Conservation (phyloP, 2,888 invertebrate genomes). For the Troilus luridus region DNA sequence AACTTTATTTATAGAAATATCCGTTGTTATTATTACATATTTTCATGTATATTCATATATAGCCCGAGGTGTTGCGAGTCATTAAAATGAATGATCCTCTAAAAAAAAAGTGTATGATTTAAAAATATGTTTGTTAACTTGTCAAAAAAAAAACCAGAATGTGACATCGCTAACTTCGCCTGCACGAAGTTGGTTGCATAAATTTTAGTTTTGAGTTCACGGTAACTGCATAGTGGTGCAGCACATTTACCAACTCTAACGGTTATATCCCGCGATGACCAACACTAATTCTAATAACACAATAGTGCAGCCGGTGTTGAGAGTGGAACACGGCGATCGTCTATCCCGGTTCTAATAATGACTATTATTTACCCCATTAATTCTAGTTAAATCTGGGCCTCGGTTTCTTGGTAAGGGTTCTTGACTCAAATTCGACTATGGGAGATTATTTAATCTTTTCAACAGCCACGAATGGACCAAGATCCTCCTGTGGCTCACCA, state of each 20-base stretch:
- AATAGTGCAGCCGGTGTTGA: not conserved
- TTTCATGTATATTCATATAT: too few relatives aligned
- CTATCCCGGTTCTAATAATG: not conserved
- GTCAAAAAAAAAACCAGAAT: not conserved
- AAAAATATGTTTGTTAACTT: too few relatives aligned
- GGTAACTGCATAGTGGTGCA: not conserved
- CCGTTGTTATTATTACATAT: too few relatives aligned
- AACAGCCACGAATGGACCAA: too few relatives aligned
- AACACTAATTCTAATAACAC: slow-evolving; percentile 22
- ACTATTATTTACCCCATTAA: not conserved
- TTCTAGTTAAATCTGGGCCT: not conserved
- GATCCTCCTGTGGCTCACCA: too few relatives aligned
- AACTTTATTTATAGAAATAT: too few relatives aligned
- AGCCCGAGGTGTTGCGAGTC: too few relatives aligned
- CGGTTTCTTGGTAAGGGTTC: not conserved
- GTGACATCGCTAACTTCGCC: not conserved
- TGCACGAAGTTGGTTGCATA: not conserved
- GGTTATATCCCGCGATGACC: slow-evolving; percentile 3
- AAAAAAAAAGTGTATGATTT: too few relatives aligned
- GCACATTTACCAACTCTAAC: slow-evolving; percentile 1
- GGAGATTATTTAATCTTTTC: too few relatives aligned
- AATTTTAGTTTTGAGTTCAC: not conserved
- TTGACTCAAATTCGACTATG: too few relatives aligned
- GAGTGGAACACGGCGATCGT: not conserved
- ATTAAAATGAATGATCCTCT: too few relatives aligned